Conservation (phyloP, 2,888 invertebrate species). For the Mythimna albipuncta region DNA sequence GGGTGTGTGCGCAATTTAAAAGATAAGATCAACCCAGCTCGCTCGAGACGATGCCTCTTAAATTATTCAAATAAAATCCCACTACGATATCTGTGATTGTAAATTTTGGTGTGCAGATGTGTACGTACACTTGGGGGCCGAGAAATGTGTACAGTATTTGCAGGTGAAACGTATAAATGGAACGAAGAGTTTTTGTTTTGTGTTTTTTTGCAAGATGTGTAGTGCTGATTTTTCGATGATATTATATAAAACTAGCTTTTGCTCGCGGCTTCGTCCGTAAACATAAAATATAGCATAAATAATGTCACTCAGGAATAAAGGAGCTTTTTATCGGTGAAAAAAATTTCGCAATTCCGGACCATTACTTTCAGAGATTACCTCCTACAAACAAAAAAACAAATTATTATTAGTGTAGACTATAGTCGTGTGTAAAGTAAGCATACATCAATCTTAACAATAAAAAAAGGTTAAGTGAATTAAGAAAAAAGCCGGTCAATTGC, state of each 20-base stretch:
- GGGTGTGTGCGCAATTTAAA: constrained; percentile 83
- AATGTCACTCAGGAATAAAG: too few relatives aligned
- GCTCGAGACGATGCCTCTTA: constrained; percentile 78
- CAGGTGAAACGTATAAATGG: constrained; percentile 22
- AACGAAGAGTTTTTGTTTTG: constrained; percentile 12
- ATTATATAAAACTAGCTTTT: not conserved
- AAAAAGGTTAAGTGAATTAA: too few relatives aligned
- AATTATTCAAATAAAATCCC: constrained; percentile 88
- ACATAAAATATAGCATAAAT: too few relatives aligned
- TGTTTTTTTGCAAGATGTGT: constrained; percentile 4
- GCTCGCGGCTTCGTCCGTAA: too few relatives aligned
- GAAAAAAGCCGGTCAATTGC: too few relatives aligned
- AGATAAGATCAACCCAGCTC: constrained; percentile 80
- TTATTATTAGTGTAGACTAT: too few relatives aligned
- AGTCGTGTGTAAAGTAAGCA: not conserved
- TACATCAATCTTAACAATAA: too few relatives aligned
- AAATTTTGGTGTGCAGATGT: constrained; percentile 80
- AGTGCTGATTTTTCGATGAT: not conserved
- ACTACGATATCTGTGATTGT: constrained; percentile 84
- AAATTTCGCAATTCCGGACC: too few relatives aligned
- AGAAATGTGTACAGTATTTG: constrained; percentile 39
- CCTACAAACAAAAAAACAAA: too few relatives aligned
- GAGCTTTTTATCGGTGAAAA: too few relatives aligned
- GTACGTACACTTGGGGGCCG: constrained; percentile 68
- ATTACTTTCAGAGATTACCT: too few relatives aligned